phyloP scores from a whole-genome alignment of 2,888 invertebrate species.

The Diarsia brunnea region DNA sequence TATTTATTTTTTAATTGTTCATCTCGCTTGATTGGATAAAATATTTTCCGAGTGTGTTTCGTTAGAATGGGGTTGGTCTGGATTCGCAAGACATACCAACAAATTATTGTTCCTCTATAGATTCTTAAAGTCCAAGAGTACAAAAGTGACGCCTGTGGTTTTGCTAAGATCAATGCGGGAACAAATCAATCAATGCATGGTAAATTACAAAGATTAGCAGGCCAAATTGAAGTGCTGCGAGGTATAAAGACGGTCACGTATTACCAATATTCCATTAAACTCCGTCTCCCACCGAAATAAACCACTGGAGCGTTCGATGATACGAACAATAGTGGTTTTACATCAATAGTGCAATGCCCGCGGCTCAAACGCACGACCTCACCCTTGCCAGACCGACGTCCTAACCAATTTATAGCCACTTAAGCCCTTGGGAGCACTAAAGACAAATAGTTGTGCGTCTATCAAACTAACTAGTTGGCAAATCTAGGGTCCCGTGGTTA shows the following conservation, averaged over 20 bases:
- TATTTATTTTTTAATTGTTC: too few relatives aligned
- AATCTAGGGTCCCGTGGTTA: slow-evolving; percentile 16
- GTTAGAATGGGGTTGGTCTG: neutral
- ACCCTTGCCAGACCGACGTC: slow-evolving; percentile 2
- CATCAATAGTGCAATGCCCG: slow-evolving; percentile 13
- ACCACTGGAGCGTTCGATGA: neutral
- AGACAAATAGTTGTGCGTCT: slow-evolving; percentile 36
- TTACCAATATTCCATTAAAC: neutral
- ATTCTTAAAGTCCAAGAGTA: too few relatives aligned
- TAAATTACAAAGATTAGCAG: neutral
- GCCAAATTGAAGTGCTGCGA: neutral
- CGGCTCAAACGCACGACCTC: slow-evolving; percentile 12
- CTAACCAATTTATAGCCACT: slow-evolving; percentile 25
- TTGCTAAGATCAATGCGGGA: neutral
- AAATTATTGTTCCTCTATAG: too few relatives aligned
- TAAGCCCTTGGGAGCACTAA: slow-evolving; percentile 18
- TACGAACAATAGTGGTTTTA: neutral
- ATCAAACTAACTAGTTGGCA: slow-evolving; percentile 39
- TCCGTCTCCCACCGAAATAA: neutral
- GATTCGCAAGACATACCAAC: neutral
- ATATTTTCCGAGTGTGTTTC: neutral
- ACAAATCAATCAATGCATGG: neutral
- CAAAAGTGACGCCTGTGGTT: neutral
- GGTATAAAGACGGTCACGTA: neutral
- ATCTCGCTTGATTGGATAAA: too few relatives aligned